Base-by-base conservation (phyloP, 2,888 invertebrate genomes). In the Corbicula japonica region DNA sequence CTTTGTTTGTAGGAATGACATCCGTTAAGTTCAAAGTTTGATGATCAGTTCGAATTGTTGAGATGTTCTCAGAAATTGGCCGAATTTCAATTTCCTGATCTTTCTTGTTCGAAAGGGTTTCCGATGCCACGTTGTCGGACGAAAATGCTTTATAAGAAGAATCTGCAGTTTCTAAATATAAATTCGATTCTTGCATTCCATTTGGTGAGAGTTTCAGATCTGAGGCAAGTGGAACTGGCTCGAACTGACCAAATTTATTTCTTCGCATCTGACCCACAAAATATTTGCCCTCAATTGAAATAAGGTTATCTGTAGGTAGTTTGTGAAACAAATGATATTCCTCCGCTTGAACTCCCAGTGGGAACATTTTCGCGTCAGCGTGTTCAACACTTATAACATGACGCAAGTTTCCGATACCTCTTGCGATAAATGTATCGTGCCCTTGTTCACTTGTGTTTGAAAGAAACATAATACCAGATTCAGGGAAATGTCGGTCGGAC, bases 221-320 rank as follows among this genome's bases (percentile, higher is more conserved):
- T 10, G 70, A 23, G 6, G 52, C 60, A 3, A 71, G 10, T 10
- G 66, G 61, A 28, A 71, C 66, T 26, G 76, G 76, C 35, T 71
- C 71, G 46, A 76, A 62, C 8, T 66, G 52, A 21, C 71, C 66
- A 2, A 35, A 12, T 15, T 23, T 35, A 61, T 71, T 71, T 32
- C 52, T n/a, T 50, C 54, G 18, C 71, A 72, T 71, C 8, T 71
- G 61, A 26, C 72, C 77, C 6, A 68, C 35, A 38, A 61, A 56
- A 63, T 68, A 72, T 61, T 76, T 76, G 1, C 72, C 68, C 15
- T 61, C 66, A 35, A 63, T 66, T n/a, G 71, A 54, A 44, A 65
- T 50, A 38, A 28, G 26, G 10, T 28, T 26, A 23, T 18, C 41
- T 28, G 23, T 15, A n/a, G n/a, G n/a, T n/a, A n/a, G n/a, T n/a